These are phyloP conservation scores for Gymnoscopelus braueri DNA, from an alignment of 2,797 vertebrate genomes.

Conservation along the genomic window DNA sequence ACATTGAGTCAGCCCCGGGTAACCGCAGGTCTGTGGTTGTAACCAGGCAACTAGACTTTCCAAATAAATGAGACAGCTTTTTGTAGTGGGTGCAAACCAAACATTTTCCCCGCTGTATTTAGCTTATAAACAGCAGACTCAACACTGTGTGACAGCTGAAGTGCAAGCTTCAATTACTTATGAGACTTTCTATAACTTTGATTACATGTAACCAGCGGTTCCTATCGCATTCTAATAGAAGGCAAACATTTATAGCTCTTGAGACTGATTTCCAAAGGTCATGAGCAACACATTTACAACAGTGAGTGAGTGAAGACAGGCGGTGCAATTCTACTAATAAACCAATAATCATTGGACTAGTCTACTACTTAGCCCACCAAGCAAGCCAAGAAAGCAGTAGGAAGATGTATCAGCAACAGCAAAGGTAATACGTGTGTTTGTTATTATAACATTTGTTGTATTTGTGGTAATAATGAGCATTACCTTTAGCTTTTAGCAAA, in stretches of 20 bases:
- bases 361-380: slow-evolving; percentile 4
- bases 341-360: slow-evolving; percentile 12
- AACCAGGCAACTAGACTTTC: slow-evolving; percentile 29
- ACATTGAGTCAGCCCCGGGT: slow-evolving; percentile 46
- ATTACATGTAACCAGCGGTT: no score
- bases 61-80: slow-evolving; percentile 42
- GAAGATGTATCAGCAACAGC: no score
- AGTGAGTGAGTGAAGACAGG: slow-evolving; percentile 12
- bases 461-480: slow-evolving; percentile 4
- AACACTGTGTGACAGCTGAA: slow-evolving; percentile 21
- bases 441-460: neutral
- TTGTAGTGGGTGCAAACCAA: slow-evolving; percentile 12
- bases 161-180: neutral
- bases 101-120: neutral
- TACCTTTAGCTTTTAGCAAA: slow-evolving; percentile 17
- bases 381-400: slow-evolving; percentile 11
- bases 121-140: slow-evolving; percentile 14
- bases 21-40: slow-evolving; percentile 31
- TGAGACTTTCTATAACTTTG: slow-evolving; percentile 56
- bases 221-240: neutral
- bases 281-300: slow-evolving; percentile 17
- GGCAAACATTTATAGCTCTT: slow-evolving; percentile 1
- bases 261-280: slow-evolving; percentile 50
- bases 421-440: no score
- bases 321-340: slow-evolving; percentile 34